Percentiles rank a stretch among this genome's conserved stretches.
Conservation (phyloP, 2,888 invertebrate genomes). For the Epirrita christyi region DNA sequence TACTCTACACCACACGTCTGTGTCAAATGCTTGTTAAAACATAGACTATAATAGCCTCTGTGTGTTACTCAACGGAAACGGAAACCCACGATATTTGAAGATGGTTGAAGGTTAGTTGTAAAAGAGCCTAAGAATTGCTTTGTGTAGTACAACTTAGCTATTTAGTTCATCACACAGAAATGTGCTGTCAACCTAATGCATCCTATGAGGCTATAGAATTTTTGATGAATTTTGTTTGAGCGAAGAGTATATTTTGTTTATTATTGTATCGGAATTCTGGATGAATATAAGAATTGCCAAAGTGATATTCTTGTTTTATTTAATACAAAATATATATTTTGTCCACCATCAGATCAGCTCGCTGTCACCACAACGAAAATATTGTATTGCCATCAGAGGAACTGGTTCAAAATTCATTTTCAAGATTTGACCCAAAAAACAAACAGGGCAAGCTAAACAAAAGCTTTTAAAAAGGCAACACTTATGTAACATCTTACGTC, state of each 20-base stretch:
- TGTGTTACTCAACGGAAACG: too few relatives aligned
- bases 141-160: slow-evolving; percentile 1
- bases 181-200: slow-evolving; percentile 27
- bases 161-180: slow-evolving; percentile 22
- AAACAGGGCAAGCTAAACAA: too few relatives aligned
- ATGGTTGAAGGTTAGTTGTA: background rate
- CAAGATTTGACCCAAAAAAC: too few relatives aligned
- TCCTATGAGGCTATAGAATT: slow-evolving; percentile 34
- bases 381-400: too few relatives aligned
- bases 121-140: slow-evolving; percentile 9
- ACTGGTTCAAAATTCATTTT: too few relatives aligned
- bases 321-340: background rate
- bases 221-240: slow-evolving; percentile 21
- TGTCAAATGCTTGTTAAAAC: too few relatives aligned
- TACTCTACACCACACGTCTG: too few relatives aligned
- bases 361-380: too few relatives aligned
- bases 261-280: slow-evolving; percentile 48
- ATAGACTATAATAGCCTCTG: too few relatives aligned
- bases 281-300: slow-evolving; percentile 67
- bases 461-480: too few relatives aligned
- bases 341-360: too few relatives aligned
- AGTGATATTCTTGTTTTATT: slow-evolving; percentile 52
- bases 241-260: slow-evolving; percentile 34
- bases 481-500: too few relatives aligned
- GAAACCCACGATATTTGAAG: background rate